Conservation (phyloP, 2,797 vertebrate species). For the Ambastaia sidthimunki region DNA sequence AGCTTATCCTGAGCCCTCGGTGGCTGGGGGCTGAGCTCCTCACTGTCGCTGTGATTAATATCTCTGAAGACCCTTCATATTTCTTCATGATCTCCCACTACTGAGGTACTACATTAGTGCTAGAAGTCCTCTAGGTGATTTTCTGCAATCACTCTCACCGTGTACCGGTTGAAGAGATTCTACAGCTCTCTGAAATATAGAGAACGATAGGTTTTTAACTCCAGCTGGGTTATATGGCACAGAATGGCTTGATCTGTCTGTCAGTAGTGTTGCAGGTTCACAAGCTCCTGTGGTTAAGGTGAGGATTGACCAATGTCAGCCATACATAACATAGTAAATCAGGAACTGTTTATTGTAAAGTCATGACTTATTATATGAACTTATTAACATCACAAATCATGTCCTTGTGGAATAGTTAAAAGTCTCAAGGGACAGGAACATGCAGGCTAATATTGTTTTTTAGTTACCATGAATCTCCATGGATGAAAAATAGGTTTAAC, state of each 20-base stretch:
- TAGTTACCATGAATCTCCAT: background rate
- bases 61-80: conserved; percentile 62
- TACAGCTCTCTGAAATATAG: conserved; percentile 53
- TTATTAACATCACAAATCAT: too few relatives aligned
- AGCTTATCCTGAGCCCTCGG: conserved; percentile 60
- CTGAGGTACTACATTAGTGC: conserved; percentile 60
- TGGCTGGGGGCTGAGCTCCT: conserved; percentile 57
- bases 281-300: conserved; percentile 37
- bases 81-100: conserved; percentile 59
- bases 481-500: background rate
- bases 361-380: too few relatives aligned
- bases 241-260: conserved; percentile 2
- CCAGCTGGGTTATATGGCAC: conserved; percentile 11
- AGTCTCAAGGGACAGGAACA: background rate
- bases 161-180: conserved; percentile 43
- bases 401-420: background rate
- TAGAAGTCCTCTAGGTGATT: conserved; percentile 64
- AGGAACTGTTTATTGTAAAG: conserved; percentile 22
- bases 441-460: background rate
- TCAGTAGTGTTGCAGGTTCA: conserved; percentile 26
- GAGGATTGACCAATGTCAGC: conserved; percentile 42
- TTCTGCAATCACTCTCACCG: conserved; percentile 57
- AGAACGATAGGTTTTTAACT: conserved; percentile 50
- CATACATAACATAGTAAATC: conserved; percentile 15
- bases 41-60: conserved; percentile 64